These are phyloP conservation scores for Boulengeromyrus knoepffleri DNA, from an alignment of 2,113 vertebrate genomes.

Conservation along the genomic window DNA sequence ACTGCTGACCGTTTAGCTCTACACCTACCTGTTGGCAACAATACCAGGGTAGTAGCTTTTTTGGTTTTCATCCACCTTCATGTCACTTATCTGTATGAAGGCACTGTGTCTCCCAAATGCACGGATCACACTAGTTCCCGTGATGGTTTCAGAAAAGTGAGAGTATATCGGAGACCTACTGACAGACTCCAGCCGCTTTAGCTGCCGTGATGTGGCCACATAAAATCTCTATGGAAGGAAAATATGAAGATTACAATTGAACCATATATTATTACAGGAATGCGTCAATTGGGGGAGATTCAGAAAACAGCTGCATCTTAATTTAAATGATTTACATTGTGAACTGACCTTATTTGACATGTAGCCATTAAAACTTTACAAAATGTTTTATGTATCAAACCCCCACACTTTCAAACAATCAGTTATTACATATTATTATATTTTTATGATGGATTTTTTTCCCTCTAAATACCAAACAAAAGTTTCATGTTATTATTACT, in stretches of 20 bases:
- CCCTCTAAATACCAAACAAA: background rate
- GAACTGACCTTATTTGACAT: background rate
- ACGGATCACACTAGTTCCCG: conserved; percentile 82
- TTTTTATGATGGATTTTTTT: background rate
- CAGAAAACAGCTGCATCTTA: conserved; percentile 42
- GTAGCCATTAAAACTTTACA: conserved; percentile 19
- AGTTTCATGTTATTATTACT: background rate
- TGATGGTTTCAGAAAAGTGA: conserved; percentile 90
- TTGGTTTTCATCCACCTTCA: conserved; percentile 82
- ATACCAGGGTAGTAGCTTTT: conserved; percentile 81
- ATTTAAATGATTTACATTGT: background rate
- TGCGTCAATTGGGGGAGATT: conserved; percentile 23
- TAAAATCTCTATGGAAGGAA: conserved; percentile 78
- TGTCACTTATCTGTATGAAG: conserved; percentile 71
- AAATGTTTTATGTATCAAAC: conserved; percentile 32
- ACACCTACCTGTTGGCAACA: conserved; percentile 80
- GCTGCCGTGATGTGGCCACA: conserved; percentile 85
- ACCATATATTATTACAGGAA: conserved; percentile 24
- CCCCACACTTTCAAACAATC: background rate
- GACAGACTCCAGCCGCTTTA: conserved; percentile 90
- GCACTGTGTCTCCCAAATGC: conserved; percentile 71
- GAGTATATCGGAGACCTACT: conserved; percentile 95
- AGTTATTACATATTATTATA: background rate
- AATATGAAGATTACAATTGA: conserved; percentile 14
- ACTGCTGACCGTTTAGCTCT: background rate